Evolutionary conservation across 2,113 vertebrate species (phyloP), one percentile per base, ranked within the genome.

Genomic region (Grallaria varia): DNA sequence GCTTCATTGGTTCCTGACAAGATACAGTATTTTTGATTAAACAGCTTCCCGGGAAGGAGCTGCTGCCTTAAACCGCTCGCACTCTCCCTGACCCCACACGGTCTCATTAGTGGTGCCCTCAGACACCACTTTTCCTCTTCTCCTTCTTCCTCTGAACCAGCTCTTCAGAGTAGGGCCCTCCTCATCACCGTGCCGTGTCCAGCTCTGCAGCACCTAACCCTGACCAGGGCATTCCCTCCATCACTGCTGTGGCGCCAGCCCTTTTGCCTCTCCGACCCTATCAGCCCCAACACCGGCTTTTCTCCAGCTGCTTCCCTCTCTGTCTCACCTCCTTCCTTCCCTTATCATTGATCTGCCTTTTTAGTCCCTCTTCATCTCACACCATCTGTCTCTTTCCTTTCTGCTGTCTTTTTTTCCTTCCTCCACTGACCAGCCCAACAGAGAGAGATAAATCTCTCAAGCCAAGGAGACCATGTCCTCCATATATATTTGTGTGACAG

Each of bases 401-500:
- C 79, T 77, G 64, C 79, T 39, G 64, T 45, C 56, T 59, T 71
- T 93, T 79, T 20, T 42, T 23, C 15, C 73, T 76, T 77, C 63
- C 79, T 86, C 55, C 72, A 49, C 83, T 96, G 95, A 87, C 96
- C 95, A 93, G 88, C 69, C 76, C 96, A 93, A 81, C 37, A 79
- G 85, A 92, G 90, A 93, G 76, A 92, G 44, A 94, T 86, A 92
- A 94, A 90, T 95, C 92, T 86, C 73, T 75, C 83, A 25, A 93
- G 73, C 79, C 96, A 96, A 96, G 96, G 85, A 93, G 92, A 90
- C 68, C 83, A 84, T 3, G 45, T 96, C 85, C 90, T 93, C 92
- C 90, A 67, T 84, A 71, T 58, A 76, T 71, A 93, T 92, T 64
- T 60, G 59, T 84, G 82, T 5, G 30, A 79, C 87, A 77, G 60